Base-by-base conservation (phyloP, 2,113 vertebrate genomes). In the Psittacus erithacus region DNA sequence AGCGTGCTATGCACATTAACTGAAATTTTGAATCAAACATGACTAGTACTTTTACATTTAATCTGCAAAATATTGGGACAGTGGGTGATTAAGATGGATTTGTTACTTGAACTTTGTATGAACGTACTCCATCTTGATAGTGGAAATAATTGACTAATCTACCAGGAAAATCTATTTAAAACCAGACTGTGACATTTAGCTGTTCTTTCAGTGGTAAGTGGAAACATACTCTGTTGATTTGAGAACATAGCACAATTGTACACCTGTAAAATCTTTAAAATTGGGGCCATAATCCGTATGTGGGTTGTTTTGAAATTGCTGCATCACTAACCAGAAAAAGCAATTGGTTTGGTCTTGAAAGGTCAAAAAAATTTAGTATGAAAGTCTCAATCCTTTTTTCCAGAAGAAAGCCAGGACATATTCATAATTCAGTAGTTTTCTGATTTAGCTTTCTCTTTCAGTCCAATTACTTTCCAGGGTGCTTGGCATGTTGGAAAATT, bases 141-240 rank as follows among this genome's bases (percentile, higher is more conserved):
- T 73, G 64, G 65, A 89, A 95, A 78, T 82, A 95, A 86, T 79
- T 86, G 87, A 92, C 78, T 88, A 84, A 90, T 88, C 35, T 87
- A 55, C 79, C 69, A 82, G 59, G 86, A 84, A 89, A 92, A 92
- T 70, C 62, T 93, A 41, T 93, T 92, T 82, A 64, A 95, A 86
- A 55, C 18, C 7, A 62, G 64, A n/a, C 62, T 76, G 83, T 88
- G 89, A 91, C 80, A 95, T 88, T 93, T 89, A 90, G 65, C 33
- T 93, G 77, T 22, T 91, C 86, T 86, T 93, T 93, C 62, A 84
- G 52, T 9, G 0, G 9, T 60, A 71, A 82, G 33, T 57, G 52
- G 57, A 89, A 89, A 53, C 35, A 90, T 10, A 9, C 5, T 70
- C 18, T 47, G 33, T 41, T 55, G 24, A 91, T 70, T 33, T 52